phyloP scores from a whole-genome alignment of 1,140 invertebrate genomes.

The Brachionus sp. region DNA sequence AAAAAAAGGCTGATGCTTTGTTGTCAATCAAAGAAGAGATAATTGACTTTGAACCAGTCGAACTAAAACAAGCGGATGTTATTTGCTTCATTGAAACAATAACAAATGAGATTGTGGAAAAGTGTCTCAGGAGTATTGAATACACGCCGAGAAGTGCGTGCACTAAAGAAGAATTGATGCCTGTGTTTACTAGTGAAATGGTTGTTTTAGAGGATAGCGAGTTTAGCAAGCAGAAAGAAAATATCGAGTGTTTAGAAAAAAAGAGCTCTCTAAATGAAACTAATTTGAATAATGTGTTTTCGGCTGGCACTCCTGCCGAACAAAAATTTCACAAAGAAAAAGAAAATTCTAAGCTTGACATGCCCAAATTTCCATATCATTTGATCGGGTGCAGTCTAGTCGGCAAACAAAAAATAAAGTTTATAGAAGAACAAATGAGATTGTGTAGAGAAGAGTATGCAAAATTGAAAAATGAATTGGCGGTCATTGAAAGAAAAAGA shows the following conservation, averaged over 20 bases:
- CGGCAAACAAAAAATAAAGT: slow-evolving; percentile 29
- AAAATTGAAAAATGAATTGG: slow-evolving; percentile 33
- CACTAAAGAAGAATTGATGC: not conserved
- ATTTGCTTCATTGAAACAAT: not conserved
- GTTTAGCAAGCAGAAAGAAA: not conserved
- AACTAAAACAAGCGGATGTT: not conserved
- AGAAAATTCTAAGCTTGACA: not conserved
- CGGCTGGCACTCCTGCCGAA: not conserved
- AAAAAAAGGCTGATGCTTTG: not conserved
- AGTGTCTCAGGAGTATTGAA: not conserved
- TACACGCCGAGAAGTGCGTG: not conserved
- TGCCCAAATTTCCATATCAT: slow-evolving; percentile 19
- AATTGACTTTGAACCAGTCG: not conserved
- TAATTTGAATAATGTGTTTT: not conserved
- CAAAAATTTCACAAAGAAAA: not conserved
- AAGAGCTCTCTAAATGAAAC: not conserved
- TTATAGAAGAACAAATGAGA: slow-evolving; percentile 44
- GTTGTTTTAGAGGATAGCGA: not conserved
- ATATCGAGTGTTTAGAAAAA: not conserved
- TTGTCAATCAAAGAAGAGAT: slow-evolving; percentile 43
- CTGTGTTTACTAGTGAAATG: not conserved
- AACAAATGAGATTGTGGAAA: not conserved
- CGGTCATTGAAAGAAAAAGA: slow-evolving; percentile 34
- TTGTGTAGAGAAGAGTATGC: slow-evolving; percentile 43
- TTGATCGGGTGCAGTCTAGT: not conserved